Conservation (phyloP, 2,888 invertebrate genomes). For the Nezara viridula region DNA sequence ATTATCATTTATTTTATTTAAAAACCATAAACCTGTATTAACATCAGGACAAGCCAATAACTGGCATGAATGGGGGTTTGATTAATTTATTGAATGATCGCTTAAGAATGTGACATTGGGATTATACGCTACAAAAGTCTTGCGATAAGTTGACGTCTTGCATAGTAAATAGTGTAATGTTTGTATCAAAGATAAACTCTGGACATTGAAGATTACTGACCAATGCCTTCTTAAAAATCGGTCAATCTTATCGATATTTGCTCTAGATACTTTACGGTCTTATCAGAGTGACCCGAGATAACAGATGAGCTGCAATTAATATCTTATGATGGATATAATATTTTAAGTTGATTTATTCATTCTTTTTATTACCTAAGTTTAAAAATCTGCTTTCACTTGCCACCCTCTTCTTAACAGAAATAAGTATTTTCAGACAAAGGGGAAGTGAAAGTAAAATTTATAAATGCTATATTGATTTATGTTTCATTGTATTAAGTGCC, state of each 20-base stretch:
- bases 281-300: neutral
- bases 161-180: neutral
- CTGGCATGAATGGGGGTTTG: neutral
- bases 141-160: neutral
- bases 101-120: neutral
- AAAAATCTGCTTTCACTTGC: no score
- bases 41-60: no score
- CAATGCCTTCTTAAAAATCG: neutral
- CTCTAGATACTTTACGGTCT: neutral
- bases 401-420: no score
- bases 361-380: no score
- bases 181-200: neutral
- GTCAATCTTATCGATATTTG: neutral
- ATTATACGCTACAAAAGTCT: neutral
- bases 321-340: neutral
- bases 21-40: no score
- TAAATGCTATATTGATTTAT: no score
- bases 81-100: neutral
- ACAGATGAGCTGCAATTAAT: neutral
- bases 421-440: no score
- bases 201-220: neutral
- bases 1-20: no score
- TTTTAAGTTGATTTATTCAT: neutral
- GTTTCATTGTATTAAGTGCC: no score
- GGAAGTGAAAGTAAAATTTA: no score